A percentile compares a stretch with the other conserved stretches of the same genome.
phyloP scores from a whole-genome alignment of 1,140 invertebrate genomes.

The Nasonia giraulti region DNA sequence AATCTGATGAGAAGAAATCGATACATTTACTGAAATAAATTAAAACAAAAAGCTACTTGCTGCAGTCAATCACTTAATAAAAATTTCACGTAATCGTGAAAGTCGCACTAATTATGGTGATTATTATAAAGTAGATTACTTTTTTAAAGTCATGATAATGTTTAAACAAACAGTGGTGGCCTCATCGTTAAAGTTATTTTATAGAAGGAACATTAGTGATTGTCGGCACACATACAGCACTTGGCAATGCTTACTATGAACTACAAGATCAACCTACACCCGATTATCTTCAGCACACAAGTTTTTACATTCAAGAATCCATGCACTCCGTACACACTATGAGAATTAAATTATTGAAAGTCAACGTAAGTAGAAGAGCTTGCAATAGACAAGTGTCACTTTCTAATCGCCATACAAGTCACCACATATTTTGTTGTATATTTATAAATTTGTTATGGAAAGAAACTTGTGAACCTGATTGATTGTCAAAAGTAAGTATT shows the following conservation, averaged over 20 bases:
- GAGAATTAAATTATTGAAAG: slow-evolving; percentile 60
- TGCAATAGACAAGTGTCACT: slow-evolving; percentile 62
- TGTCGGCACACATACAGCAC: slow-evolving; percentile 76
- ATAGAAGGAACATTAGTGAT: slow-evolving; percentile 72
- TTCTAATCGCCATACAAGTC: slow-evolving; percentile 50
- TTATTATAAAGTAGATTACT: not conserved
- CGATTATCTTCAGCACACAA: slow-evolving; percentile 69
- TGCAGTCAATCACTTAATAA: not conserved
- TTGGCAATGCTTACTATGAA: slow-evolving; percentile 74
- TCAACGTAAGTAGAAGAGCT: slow-evolving; percentile 63
- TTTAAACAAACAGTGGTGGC: slow-evolving; percentile 58
- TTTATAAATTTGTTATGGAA: slow-evolving; percentile 48
- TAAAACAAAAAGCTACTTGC: slow-evolving; percentile 50
- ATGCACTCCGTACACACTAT: slow-evolving; percentile 68
- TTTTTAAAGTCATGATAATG: slow-evolving; percentile 42
- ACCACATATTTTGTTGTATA: slow-evolving; percentile 51
- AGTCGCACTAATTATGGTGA: slow-evolving; percentile 35
- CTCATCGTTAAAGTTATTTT: slow-evolving; percentile 55
- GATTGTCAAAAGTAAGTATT: slow-evolving; percentile 16
- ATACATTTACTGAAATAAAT: not conserved
- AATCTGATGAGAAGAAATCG: not conserved
- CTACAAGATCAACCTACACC: slow-evolving; percentile 69
- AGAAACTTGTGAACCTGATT: slow-evolving; percentile 59
- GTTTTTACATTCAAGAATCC: slow-evolving; percentile 67
- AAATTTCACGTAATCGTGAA: not conserved